These are phyloP conservation scores for Clarias laeviceps DNA, from an alignment of 2,797 vertebrate species.

Conservation along the genomic window DNA sequence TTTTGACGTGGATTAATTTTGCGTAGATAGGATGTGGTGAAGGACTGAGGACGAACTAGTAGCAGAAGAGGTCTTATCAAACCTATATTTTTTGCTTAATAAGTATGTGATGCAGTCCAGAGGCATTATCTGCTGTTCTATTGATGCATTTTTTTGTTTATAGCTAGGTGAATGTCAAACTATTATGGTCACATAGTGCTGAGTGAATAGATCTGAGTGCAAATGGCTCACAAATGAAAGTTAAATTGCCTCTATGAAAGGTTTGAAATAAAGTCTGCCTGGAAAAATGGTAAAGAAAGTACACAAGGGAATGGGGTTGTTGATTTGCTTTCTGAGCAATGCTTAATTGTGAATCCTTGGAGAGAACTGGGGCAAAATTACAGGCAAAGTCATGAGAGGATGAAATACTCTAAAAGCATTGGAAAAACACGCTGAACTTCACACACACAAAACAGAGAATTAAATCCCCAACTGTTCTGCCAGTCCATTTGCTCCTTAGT, in stretches of 20 bases:
- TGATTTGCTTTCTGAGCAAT: not conserved
- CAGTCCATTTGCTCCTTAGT: too few species aligned
- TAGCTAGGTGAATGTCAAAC: not conserved
- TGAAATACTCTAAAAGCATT: too few species aligned
- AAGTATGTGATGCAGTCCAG: not conserved
- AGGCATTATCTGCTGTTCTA: not conserved
- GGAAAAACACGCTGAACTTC: too few species aligned
- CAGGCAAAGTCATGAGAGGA: not conserved
- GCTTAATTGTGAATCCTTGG: not conserved
- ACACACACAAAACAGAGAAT: too few species aligned
- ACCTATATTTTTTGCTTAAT: not conserved
- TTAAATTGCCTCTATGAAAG: not conserved
- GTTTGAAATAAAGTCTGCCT: not conserved
- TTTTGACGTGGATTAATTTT: not conserved
- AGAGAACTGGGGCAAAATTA: not conserved
- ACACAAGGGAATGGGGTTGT: not conserved
- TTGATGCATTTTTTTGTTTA: not conserved
- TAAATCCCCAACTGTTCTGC: not conserved
- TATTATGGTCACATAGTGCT: not conserved
- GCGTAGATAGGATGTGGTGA: not conserved
- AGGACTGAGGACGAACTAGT: not conserved
- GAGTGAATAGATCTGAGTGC: not conserved
- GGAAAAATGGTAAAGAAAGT: not conserved
- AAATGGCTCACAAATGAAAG: not conserved
- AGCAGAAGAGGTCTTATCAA: not conserved